Base-by-base conservation (phyloP, 2,113 vertebrate species). In the Chlorodrepanis virens region DNA sequence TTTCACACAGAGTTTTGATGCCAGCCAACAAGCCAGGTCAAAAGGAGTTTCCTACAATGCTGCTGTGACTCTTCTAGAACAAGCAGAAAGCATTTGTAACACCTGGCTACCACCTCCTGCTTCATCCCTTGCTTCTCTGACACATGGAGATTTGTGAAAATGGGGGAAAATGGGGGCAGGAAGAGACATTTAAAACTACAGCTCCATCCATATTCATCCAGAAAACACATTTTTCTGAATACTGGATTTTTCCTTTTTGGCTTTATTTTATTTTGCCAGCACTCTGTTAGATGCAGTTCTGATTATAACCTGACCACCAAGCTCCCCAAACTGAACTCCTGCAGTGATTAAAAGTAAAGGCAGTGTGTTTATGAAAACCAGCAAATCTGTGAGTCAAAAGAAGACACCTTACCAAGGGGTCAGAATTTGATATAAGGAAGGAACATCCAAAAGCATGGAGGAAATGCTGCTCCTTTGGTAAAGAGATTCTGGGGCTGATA, bases 361-460 rank as follows among this genome's bases (percentile, higher is more conserved):
- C 86, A 84, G 45, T 87, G 31, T 93, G 91, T 96, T 97, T 98
- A 97, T 97, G 95, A 96, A 96, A 98, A 91, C 86, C 96, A 97
- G 93, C 69, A 98, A 98, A 98, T 97, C 96, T 97, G 90, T 97
- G 89, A 98, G 97, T 97, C 94, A 97, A 98, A 98, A 97, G 84
- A 92, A 93, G 90, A 95, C 96, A 98, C 94, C 94, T 96, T 94
- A 97, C 95, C 75, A 96, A 97, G 85, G 96, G 97, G 97, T 98
- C 96, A 97, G 96, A 94, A 95, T 97, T 98, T 97, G 96, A 97
- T 97, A 97, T 97, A 96, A 97, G 94, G 96, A 86, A 91, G 91
- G 94, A 93, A 97, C 13, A 44, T 95, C 92, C 81, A 95, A 98
- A 97, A 97, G 39, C 76, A 57, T 85, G 78, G 96, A 94, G 96